Evolutionary conservation across 2,888 invertebrate genomes (phyloP).

Genomic region (Coenonympha arcania): DNA sequence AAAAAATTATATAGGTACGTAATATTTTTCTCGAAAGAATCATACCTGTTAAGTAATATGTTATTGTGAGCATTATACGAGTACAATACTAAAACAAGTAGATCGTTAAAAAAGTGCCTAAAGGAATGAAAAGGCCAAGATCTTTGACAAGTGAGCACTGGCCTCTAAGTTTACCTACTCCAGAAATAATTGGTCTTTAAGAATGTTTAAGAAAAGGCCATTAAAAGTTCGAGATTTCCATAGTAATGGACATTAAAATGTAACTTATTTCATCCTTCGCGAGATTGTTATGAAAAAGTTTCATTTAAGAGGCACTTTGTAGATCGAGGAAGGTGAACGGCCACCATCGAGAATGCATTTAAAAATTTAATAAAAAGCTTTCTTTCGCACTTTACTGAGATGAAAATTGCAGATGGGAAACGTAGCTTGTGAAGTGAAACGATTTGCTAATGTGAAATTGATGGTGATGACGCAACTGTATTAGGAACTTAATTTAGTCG

Average conservation of each 20-base stretch:
- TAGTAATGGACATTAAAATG: constrained; percentile 11
- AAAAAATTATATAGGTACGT: too few species aligned
- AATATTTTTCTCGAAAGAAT: too few species aligned
- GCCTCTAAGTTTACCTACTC: neutral
- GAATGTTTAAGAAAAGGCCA: constrained; percentile 7
- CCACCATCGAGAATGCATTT: constrained; percentile 10
- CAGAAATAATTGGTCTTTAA: constrained; percentile 3
- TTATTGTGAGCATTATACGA: too few species aligned
- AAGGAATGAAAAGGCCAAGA: neutral
- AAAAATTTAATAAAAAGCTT: neutral
- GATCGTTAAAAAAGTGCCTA: too few species aligned
- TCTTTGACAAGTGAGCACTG: neutral
- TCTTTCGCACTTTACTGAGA: neutral
- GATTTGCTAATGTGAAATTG: too few species aligned
- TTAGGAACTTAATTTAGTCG: too few species aligned
- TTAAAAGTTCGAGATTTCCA: constrained; percentile 9
- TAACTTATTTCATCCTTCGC: constrained; percentile 7
- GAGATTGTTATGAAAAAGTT: constrained; percentile 10
- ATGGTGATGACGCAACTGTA: too few species aligned
- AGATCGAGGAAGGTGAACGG: constrained; percentile 12
- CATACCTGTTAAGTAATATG: too few species aligned
- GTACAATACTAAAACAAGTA: too few species aligned
- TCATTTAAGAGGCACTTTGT: constrained; percentile 12
- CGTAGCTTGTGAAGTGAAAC: too few species aligned
- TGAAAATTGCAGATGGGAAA: neutral